phyloP scores from a whole-genome alignment of 2,888 invertebrate genomes.

The Ectemnius cavifrons region DNA sequence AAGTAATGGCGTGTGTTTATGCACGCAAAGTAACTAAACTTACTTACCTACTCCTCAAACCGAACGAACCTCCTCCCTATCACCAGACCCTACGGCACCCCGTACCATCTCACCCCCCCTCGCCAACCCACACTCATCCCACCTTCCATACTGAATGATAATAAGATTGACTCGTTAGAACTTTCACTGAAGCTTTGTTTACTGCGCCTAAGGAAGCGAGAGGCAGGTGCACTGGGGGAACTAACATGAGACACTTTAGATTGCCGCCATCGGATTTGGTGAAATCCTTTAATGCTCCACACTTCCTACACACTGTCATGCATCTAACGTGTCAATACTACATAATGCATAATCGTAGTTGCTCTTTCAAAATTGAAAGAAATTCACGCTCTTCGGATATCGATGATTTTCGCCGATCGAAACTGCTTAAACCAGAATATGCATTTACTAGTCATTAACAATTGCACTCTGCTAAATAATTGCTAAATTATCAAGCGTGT shows the following conservation, averaged over 20 bases:
- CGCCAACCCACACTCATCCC: slow-evolving; percentile 33
- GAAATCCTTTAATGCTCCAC: too few relatives aligned
- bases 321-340: too few relatives aligned
- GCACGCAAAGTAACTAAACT: slow-evolving; percentile 71
- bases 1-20: slow-evolving; percentile 70
- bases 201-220: slow-evolving; percentile 49
- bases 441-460: too few relatives aligned
- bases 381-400: too few relatives aligned
- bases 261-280: too few relatives aligned
- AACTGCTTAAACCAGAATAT: too few relatives aligned
- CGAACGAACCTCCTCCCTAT: slow-evolving; percentile 54
- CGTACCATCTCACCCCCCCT: background rate
- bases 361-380: too few relatives aligned
- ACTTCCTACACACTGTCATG: too few relatives aligned
- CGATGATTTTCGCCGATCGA: too few relatives aligned
- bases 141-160: slow-evolving; percentile 66
- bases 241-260: background rate
- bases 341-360: too few relatives aligned
- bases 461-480: too few relatives aligned
- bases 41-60: slow-evolving; percentile 64
- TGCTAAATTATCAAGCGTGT: too few relatives aligned
- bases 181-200: slow-evolving; percentile 74
- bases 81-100: slow-evolving; percentile 27
- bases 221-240: slow-evolving; percentile 29
- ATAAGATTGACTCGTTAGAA: slow-evolving; percentile 74